Base-by-base conservation (phyloP, 1,140 invertebrate species). In the Zaprionus inermis region DNA sequence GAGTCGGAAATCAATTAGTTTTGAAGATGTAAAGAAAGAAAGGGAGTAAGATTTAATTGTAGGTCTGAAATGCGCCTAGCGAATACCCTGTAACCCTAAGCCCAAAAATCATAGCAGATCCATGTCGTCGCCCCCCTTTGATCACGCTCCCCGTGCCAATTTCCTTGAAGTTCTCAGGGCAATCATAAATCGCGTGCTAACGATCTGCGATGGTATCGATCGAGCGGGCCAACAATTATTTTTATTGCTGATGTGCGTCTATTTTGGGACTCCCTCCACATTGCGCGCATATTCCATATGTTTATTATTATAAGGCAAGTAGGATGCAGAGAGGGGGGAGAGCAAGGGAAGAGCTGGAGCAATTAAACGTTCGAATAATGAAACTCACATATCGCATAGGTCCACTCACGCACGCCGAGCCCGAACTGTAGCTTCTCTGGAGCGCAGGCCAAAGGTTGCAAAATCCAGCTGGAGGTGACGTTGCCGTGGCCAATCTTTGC, bases 321-420 rank as follows among this genome's bases (percentile, higher is more conserved):
- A 16, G 18, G 0, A 49, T 2, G n/a, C 3, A 14, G 6, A 7
- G n/a, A 18, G 41, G 18, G 41, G 36, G n/a, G 41, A 7, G 41
- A 11, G 41, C 18, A 28, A 32, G 30, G 12, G 59, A 10, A 16
- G 4, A 5, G 52, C 9, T 18, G 5, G 12, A 28, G 52, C 52
- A 20, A 65, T 55, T 65, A 66, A 30, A n/a, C 32, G 20, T 18
- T n/a, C 20, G 20, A 46, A n/a, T 24, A 22, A 24, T 32, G 12
- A 20, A 28, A 74, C 90, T 90, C 64, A 91, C 90, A 91, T 64
- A 89, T 85, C 24, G 90, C 90, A 65, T 91, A 91, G 28, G 90
- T 91, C 90, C 90, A 91, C 16, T 91, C 90, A 9, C 73, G 72
- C 0, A 85, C 81, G 14, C 81, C 90, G 44, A 91, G 64, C 0